These are phyloP conservation scores for Drosophila navojoa DNA, from an alignment of 1,140 invertebrate genomes.

Conservation along the genomic window DNA sequence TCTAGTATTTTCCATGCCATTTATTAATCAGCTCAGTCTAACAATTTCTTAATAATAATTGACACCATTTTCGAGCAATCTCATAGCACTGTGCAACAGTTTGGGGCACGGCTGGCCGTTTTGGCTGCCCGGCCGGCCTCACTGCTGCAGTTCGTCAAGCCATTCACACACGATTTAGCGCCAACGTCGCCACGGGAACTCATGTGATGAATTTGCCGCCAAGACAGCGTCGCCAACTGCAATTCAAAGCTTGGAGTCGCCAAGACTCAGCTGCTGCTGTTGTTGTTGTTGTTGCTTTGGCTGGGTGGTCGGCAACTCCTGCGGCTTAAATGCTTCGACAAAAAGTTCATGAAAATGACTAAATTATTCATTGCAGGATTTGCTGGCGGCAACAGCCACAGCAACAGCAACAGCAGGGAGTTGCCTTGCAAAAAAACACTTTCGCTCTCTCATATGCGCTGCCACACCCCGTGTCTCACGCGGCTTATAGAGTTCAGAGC, in stretches of 20 bases:
- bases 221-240: constrained; percentile 57
- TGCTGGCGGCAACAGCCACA: constrained; percentile 35
- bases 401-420: constrained; percentile 19
- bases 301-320: constrained; percentile 77
- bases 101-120: constrained; percentile 17
- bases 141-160: constrained; percentile 71
- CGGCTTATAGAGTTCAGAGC: constrained; percentile 42
- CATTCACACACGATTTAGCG: constrained; percentile 75
- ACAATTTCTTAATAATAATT: too few species aligned
- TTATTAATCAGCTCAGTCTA: too few species aligned
- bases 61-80: too few species aligned
- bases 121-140: neutral
- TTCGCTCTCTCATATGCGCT: constrained; percentile 63
- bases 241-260: constrained; percentile 12
- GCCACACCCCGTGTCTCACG: constrained; percentile 23
- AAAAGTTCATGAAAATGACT: constrained; percentile 69
- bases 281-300: constrained; percentile 21
- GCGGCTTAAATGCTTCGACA: constrained; percentile 75
- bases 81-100: constrained; percentile 38
- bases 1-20: too few species aligned
- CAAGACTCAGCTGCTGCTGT: neutral
- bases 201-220: constrained; percentile 80
- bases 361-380: constrained; percentile 82
- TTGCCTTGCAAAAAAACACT: constrained; percentile 59
- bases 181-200: constrained; percentile 61